Evolutionary conservation across 2,797 vertebrate species (phyloP).

Genomic region (Harpagifer antarcticus): DNA sequence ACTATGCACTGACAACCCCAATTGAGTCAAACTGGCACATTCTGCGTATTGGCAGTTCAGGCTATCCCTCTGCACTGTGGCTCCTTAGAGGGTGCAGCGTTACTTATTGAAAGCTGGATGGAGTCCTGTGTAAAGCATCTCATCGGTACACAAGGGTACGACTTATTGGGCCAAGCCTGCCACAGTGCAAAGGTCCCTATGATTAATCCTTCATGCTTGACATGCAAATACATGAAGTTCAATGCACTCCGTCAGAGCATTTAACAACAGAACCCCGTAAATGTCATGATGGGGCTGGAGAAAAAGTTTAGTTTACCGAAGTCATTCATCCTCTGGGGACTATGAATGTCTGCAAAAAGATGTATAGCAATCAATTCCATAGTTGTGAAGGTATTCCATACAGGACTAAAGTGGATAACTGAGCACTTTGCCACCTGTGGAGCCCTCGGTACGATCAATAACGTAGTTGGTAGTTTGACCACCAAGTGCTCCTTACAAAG

Average conservation of each 20-base stretch:
- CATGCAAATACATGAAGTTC: neutral
- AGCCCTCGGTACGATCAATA: no score
- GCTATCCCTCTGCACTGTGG: neutral
- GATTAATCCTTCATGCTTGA: constrained; percentile 16
- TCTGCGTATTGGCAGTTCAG: neutral
- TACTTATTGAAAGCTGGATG: neutral
- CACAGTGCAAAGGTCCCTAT: neutral
- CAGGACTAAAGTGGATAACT: no score
- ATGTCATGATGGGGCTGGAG: neutral
- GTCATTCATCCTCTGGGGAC: neutral
- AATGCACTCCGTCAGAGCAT: neutral
- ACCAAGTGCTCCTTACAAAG: no score
- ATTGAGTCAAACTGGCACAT: neutral
- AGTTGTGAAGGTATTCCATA: no score
- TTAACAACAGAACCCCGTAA: neutral
- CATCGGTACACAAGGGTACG: no score
- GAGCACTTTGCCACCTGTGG: no score
- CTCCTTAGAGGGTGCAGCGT: constrained; percentile 10
- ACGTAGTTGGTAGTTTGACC: no score
- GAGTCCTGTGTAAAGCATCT: no score
- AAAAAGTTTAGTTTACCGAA: neutral
- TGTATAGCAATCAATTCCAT: no score
- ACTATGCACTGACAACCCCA: constrained; percentile 18
- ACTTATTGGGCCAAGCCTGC: no score
- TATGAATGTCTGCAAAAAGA: no score